Conservation (phyloP, 2,888 invertebrate genomes). For the Heliconius charithonia region DNA sequence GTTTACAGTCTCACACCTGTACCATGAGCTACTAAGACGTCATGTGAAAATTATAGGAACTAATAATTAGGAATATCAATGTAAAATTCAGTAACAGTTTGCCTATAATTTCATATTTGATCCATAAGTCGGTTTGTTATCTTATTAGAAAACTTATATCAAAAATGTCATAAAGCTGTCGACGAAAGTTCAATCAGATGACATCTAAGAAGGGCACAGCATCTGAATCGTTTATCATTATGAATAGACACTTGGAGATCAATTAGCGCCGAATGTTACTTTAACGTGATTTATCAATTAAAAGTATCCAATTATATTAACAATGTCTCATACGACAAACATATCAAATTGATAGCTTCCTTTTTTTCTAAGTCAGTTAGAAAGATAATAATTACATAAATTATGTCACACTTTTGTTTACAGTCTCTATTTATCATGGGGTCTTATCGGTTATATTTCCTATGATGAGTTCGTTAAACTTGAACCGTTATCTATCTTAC, state of each 20-base stretch:
- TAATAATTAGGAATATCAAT: too few species aligned
- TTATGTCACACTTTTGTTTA: slow-evolving; percentile 24
- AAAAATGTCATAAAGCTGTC: neutral
- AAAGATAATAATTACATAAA: slow-evolving; percentile 30
- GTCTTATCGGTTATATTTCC: slow-evolving; percentile 38
- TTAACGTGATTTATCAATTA: neutral
- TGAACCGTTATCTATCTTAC: slow-evolving; percentile 13
- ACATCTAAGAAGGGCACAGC: neutral
- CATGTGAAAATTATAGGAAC: too few species aligned
- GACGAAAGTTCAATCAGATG: neutral
- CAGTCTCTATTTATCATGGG: slow-evolving; percentile 18
- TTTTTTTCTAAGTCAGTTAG: neutral
- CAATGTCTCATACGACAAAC: too few species aligned
- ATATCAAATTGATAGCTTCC: too few species aligned
- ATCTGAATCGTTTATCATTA: neutral
- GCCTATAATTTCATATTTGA: neutral
- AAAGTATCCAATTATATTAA: neutral
- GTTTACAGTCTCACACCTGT: too few species aligned
- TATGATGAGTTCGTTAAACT: slow-evolving; percentile 42
- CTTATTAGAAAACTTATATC: neutral
- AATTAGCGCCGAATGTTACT: slow-evolving; percentile 5
- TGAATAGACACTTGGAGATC: neutral
- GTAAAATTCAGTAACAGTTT: neutral
- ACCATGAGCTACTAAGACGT: too few species aligned
- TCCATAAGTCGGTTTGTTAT: neutral